Evolutionary conservation across 2,113 vertebrate genomes (phyloP), one percentile per base, ranked within the genome.

Genomic region (Cynopterus brachyotis): DNA sequence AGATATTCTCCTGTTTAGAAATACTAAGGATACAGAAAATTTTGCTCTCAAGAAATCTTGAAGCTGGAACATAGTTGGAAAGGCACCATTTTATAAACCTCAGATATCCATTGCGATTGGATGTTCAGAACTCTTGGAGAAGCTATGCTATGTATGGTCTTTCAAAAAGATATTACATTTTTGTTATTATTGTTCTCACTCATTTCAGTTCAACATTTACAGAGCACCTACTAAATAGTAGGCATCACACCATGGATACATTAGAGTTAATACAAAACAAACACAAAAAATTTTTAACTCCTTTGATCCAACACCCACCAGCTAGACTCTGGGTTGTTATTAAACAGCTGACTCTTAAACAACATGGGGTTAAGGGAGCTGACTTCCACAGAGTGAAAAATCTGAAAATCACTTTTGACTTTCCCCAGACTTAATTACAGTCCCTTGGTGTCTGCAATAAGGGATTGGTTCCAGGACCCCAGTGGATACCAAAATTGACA

Each of bases 41-140:
- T 4, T 57, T 91, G 24, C 69, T 59, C 9, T 70, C 60, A 50
- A 62, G 37, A 87, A 84, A 78, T 70, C 82, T 60, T 28, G 7
- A 91, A 59, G 40, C 73, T 79, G 30, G 30, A 73, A 91, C 60
- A 32, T 28, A 28, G 40, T 47, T 86, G 47, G 60, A 64, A 83
- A 96, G 69, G 30, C 19, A 83, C 20, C 37, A 60, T 78, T 53
- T 91, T 50, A 91, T 86, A 87, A 90, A 55, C 35, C n/a, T 91
- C 35, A 87, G 45, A 8, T 55, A 53, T 7, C 17, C 69, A 70
- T 15, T 72, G 42, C 11, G 64, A 67, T 32, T 19, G 59, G 28
- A 20, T 47, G 45, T 59, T 30, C 28, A 83, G 40, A 95, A 87
- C n/a, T 83, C 53, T 35, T 50, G 13, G 28, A 64, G 64, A 92